Conservation (phyloP, 1,140 invertebrate species). For the Brachionus manjavacas region DNA sequence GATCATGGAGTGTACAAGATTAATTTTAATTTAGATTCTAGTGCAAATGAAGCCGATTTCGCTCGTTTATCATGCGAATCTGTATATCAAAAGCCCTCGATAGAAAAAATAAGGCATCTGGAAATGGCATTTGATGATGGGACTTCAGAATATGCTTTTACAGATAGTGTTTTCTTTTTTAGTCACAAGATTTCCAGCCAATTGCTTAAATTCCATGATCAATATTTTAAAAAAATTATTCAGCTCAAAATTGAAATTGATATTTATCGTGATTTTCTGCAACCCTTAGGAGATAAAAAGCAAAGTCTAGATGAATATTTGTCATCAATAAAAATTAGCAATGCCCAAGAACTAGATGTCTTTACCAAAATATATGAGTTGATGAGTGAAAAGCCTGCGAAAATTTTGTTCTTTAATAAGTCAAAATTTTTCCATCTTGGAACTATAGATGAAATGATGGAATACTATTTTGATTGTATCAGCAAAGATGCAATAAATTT, state of each 20-base stretch:
- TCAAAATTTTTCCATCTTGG: conserved; percentile 60
- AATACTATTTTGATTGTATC: conserved; percentile 52
- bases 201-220: conserved; percentile 51
- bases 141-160: conserved; percentile 49
- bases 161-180: conserved; percentile 60
- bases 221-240: background rate
- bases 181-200: conserved; percentile 52
- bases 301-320: conserved; percentile 45
- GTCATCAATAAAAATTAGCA: background rate
- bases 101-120: conserved; percentile 51
- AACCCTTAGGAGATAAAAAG: conserved; percentile 52
- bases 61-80: conserved; percentile 48
- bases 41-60: conserved; percentile 41
- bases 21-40: conserved; percentile 44
- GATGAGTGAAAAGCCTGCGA: conserved; percentile 49
- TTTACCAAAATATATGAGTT: conserved; percentile 50
- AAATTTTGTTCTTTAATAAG: conserved; percentile 54
- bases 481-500: conserved; percentile 46
- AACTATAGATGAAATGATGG: conserved; percentile 53
- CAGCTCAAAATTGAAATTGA: conserved; percentile 56
- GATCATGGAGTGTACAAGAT: conserved; percentile 58
- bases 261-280: conserved; percentile 60
- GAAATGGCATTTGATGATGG: conserved; percentile 48
- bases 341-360: conserved; percentile 46
- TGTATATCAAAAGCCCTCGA: conserved; percentile 59